Evolutionary conservation across 2,113 vertebrate species (phyloP).

Genomic region (Synchiropus splendidus): DNA sequence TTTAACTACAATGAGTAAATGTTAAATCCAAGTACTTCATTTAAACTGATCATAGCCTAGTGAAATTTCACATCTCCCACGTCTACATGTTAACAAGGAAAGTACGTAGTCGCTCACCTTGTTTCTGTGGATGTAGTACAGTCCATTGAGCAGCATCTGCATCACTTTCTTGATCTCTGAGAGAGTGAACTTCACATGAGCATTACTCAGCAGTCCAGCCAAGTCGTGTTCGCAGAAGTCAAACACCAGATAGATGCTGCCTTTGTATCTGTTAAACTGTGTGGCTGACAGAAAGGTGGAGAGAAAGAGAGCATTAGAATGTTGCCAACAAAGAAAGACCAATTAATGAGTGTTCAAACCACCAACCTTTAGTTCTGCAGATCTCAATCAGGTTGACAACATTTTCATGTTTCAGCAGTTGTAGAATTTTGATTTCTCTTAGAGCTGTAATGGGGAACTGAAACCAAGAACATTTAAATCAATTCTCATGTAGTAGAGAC

Average conservation of each 20-base stretch:
- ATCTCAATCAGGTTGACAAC: slow-evolving; percentile 98
- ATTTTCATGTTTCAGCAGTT: slow-evolving; percentile 95
- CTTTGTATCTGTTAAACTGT: slow-evolving; percentile 94
- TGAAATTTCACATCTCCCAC: no score
- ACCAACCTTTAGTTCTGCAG: slow-evolving; percentile 93
- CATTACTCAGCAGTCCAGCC: slow-evolving; percentile 89
- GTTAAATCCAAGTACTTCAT: no score
- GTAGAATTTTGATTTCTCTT: slow-evolving; percentile 95
- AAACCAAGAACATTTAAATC: background rate
- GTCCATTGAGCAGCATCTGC: slow-evolving; percentile 96
- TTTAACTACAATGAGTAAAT: no score
- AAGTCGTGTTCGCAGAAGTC: slow-evolving; percentile 98
- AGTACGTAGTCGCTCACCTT: no score
- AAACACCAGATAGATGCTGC: slow-evolving; percentile 97
- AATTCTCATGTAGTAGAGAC: no score
- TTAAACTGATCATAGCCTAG: no score
- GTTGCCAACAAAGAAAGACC: background rate
- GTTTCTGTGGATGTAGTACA: slow-evolving; percentile 98
- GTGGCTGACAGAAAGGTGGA: slow-evolving; percentile 70
- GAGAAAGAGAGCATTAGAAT: background rate
- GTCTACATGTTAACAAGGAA: no score
- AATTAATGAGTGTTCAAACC: slow-evolving; percentile 3
- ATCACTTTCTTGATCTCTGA: slow-evolving; percentile 98
- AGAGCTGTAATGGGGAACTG: slow-evolving; percentile 97
- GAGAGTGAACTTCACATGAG: slow-evolving; percentile 91